phyloP scores from a whole-genome alignment of 1,140 invertebrate species.

The Episyrphus balteatus region DNA sequence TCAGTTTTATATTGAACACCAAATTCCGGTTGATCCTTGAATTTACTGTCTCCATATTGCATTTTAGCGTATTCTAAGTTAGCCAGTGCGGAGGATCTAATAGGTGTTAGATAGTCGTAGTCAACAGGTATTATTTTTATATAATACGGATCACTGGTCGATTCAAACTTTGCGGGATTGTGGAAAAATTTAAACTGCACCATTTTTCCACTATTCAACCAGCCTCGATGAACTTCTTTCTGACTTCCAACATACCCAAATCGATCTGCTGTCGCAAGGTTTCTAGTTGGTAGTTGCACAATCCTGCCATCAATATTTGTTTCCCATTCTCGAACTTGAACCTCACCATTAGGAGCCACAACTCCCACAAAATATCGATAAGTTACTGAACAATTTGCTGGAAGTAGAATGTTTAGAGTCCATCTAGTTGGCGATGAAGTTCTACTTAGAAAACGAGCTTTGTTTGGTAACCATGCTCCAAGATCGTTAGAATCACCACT shows the following conservation, averaged over 20 bases:
- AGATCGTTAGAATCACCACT: constrained; percentile 18
- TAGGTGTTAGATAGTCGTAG: constrained; percentile 23
- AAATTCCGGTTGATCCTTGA: constrained; percentile 18
- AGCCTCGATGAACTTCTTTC: constrained; percentile 19
- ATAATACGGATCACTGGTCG: constrained; percentile 2
- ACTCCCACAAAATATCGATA: constrained; percentile 53
- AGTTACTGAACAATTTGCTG: constrained; percentile 45
- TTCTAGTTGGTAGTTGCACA: constrained; percentile 52
- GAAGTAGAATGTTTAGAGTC: constrained; percentile 38
- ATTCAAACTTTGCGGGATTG: constrained; percentile 15
- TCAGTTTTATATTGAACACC: constrained; percentile 19
- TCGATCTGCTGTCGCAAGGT: constrained; percentile 42
- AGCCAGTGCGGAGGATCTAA: constrained; percentile 19
- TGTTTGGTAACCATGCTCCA: constrained; percentile 18
- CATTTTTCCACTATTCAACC: constrained; percentile 21
- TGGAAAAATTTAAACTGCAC: constrained; percentile 27
- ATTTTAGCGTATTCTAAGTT: constrained; percentile 24
- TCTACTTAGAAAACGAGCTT: constrained; percentile 22
- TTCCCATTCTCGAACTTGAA: constrained; percentile 64
- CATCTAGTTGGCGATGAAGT: constrained; percentile 34
- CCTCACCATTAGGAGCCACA: constrained; percentile 2
- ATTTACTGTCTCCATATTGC: constrained; percentile 19
- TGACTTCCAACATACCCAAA: constrained; percentile 12
- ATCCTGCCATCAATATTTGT: constrained; percentile 52
- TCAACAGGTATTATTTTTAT: constrained; percentile 18